Base-by-base conservation (phyloP, 2,113 vertebrate genomes). In the Hippoglossus stenolepis region DNA sequence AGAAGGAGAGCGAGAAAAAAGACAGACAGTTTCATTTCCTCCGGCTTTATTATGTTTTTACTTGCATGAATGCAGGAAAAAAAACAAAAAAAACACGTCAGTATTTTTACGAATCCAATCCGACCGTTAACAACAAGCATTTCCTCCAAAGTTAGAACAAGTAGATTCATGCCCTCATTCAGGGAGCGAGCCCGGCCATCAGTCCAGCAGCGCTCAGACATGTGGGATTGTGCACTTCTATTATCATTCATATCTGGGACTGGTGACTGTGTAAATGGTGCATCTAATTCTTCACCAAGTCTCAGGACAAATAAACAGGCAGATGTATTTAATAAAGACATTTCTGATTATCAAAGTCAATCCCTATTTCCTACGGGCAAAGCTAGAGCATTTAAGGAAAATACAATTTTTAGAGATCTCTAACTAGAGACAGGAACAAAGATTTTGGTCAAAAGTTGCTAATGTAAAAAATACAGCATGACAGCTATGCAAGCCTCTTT, bases 51-150 rank as follows among this genome's bases (percentile, higher is more conserved):
- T 84, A 60, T 47, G 62, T 75, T 85, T 91, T 62, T 65, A 85
- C 61, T 90, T 85, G 85, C 81, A 89, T 75, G 49, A 73, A 86
- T 54, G 85, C 78, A 84, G 82, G 82, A 72, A 80, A 85, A 77
- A 85, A 45, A 58, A 77, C 4, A 47, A 47, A 6, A 14, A 47
- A 45, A 45, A 45, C 8, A 45, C 79, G 60, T 77, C 67, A 49
- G 70, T 79, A 64, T 90, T 80, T 28, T 73, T 81, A 89, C 81
- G 90, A 90, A 89, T 82, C 5, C 38, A 80, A 69, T 77, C 28
- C 66, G 57, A 82, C 73, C 35, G 64, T 85, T 61, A 83, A 79
- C 83, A 31, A 31, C 31, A 7, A 31, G 31, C 31, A 70, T 84
- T 79, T 79, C 72, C 82, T 79, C 47, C 77, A 65, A 70, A 86